These are phyloP conservation scores for Nephrotoma flavescens DNA, from an alignment of 2,888 invertebrate species.

Conservation along the genomic window DNA sequence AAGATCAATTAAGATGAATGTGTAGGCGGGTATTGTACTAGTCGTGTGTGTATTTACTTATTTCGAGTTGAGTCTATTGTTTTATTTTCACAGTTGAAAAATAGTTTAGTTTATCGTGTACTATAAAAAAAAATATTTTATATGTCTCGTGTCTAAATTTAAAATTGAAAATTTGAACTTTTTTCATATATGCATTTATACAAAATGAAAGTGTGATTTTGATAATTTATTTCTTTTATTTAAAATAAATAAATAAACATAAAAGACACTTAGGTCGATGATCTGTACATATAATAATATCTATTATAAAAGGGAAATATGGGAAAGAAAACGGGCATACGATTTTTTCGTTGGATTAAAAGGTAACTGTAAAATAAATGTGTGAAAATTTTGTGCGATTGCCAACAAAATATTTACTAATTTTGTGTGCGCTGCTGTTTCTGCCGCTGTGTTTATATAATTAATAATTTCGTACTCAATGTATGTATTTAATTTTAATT, in stretches of 20 bases:
- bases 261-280: background rate
- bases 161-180: background rate
- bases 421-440: background rate
- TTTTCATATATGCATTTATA: background rate
- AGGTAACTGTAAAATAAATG: background rate
- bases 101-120: background rate
- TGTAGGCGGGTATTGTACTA: background rate
- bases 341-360: background rate
- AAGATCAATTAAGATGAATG: background rate
- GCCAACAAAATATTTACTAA: background rate
- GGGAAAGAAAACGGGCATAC: background rate
- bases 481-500: background rate
- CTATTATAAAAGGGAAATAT: background rate
- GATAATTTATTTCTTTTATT: background rate
- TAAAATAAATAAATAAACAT: background rate
- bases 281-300: background rate
- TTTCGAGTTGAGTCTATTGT: background rate
- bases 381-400: background rate
- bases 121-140: background rate
- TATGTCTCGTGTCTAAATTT: background rate
- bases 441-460: background rate
- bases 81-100: background rate
- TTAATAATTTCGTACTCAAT: background rate
- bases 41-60: background rate
- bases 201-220: background rate